Percentiles rank a stretch among this genome's conserved stretches.
phyloP scores from a whole-genome alignment of 2,888 invertebrate genomes.

The Diplolepis rosae region DNA sequence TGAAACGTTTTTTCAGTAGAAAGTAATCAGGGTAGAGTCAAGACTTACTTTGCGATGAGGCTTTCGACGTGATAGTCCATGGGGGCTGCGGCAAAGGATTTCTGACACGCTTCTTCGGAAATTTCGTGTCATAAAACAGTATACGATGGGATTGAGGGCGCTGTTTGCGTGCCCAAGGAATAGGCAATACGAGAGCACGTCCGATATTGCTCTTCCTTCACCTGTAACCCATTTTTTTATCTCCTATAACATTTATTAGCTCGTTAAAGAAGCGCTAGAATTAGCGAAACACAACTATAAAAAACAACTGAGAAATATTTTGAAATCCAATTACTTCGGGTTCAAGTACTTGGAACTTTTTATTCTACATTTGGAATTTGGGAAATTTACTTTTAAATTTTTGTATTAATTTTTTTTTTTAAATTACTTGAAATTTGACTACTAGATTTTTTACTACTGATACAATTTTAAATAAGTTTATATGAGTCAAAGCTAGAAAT shows the following conservation, averaged over 20 bases:
- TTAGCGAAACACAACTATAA: background rate
- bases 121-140: conserved; percentile 84
- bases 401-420: too few species aligned
- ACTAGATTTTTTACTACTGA: too few species aligned
- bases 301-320: too few species aligned
- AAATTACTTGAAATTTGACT: too few species aligned
- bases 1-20: background rate
- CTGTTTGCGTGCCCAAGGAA: conserved; percentile 85
- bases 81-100: conserved; percentile 73
- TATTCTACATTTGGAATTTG: too few species aligned
- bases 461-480: too few species aligned
- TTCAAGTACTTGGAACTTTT: too few species aligned
- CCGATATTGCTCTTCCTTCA: conserved; percentile 63
- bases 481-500: too few species aligned
- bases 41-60: conserved; percentile 60
- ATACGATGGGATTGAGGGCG: conserved; percentile 85
- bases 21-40: conserved; percentile 19
- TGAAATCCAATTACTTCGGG: too few species aligned
- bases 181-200: conserved; percentile 79
- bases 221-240: conserved; percentile 46
- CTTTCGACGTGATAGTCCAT: conserved; percentile 47
- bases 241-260: background rate
- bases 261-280: background rate
- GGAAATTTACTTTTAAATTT: too few species aligned
- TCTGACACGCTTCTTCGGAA: conserved; percentile 81